Evolutionary conservation across 1,140 invertebrate species (phyloP).

Genomic region (Orchesella cincta): DNA sequence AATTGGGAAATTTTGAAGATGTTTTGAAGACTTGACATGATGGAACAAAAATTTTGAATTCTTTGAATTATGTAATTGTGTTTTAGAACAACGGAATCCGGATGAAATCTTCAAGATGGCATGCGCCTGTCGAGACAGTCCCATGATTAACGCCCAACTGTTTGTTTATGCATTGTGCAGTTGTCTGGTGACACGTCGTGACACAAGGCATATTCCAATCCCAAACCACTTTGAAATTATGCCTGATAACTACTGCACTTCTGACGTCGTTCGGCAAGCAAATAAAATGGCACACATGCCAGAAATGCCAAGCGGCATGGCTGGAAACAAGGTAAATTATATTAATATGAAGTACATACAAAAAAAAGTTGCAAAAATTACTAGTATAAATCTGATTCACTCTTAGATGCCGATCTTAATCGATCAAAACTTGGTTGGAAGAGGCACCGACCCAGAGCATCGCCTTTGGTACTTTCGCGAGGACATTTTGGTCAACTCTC

Average conservation of each 20-base stretch:
- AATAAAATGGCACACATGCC: slow-evolving; percentile 33
- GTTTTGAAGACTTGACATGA: not conserved
- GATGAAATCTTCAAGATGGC: slow-evolving; percentile 32
- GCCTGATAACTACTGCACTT: slow-evolving; percentile 47
- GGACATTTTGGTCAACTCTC: slow-evolving; percentile 56
- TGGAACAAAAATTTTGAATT: slow-evolving; percentile 12
- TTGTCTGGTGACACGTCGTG: slow-evolving; percentile 35
- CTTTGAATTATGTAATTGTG: not conserved
- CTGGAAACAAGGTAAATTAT: not conserved
- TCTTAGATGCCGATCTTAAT: not conserved
- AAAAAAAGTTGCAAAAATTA: not conserved
- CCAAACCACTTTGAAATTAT: slow-evolving; percentile 49
- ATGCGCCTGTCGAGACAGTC: slow-evolving; percentile 45
- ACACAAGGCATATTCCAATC: slow-evolving; percentile 42
- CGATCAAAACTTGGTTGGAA: slow-evolving; percentile 15
- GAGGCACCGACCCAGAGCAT: slow-evolving; percentile 30
- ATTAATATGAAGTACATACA: not conserved
- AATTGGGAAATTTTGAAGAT: slow-evolving; percentile 26
- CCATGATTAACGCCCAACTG: slow-evolving; percentile 43
- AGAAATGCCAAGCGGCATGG: slow-evolving; percentile 1
- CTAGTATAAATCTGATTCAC: too few relatives aligned
- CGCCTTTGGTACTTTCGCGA: slow-evolving; percentile 42
- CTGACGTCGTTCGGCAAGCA: slow-evolving; percentile 18
- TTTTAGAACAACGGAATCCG: not conserved
- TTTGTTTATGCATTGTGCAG: slow-evolving; percentile 47